phyloP scores from a whole-genome alignment of 2,113 vertebrate species.

The Chitala chitala region DNA sequence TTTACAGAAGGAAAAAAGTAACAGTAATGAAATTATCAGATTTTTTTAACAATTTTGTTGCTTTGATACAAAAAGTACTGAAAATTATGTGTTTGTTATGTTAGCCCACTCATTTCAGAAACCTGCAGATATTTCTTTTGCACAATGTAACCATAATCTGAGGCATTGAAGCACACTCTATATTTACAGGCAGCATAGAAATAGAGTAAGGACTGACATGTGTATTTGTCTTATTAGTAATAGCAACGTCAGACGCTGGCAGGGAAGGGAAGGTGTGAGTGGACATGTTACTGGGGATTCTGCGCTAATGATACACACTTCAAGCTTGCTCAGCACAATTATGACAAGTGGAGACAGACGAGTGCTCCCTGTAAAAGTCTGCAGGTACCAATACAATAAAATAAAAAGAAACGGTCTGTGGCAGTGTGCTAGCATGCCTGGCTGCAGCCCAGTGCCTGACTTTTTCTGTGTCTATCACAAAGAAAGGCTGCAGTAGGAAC shows the following conservation, averaged over 20 bases:
- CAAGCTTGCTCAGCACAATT: background rate
- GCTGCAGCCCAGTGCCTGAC: background rate
- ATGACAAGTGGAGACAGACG: background rate
- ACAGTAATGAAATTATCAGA: no score
- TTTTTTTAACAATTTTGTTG: no score
- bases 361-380: background rate
- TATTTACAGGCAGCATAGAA: no score
- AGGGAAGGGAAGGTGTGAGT: background rate
- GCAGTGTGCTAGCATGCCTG: background rate
- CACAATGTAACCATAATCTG: no score
- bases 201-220: background rate
- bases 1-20: no score
- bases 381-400: no score
- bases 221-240: background rate
- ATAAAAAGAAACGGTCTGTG: background rate
- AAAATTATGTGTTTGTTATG: no score
- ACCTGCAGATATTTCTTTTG: no score
- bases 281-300: background rate
- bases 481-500: no score
- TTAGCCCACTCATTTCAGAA: no score
- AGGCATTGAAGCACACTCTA: no score
- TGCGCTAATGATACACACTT: background rate
- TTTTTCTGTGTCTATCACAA: background rate
- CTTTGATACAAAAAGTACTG: no score
- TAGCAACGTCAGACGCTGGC: background rate